phyloP scores from a whole-genome alignment of 2,113 vertebrate species.

The Catharus fuscescens region DNA sequence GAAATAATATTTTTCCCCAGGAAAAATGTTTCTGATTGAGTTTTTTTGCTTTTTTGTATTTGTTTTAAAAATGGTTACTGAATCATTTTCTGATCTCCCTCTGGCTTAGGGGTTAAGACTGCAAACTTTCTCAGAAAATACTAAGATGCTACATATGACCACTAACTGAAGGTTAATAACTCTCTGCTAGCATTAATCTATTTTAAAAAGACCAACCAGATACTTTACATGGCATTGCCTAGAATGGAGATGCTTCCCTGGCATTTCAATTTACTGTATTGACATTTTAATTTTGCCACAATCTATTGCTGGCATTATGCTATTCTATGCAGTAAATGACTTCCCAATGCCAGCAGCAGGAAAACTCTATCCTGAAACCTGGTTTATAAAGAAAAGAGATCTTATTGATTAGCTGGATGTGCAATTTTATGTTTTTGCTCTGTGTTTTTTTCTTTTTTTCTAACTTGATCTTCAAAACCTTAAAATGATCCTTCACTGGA shows the following conservation, averaged over 20 bases:
- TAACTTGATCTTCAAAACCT: neutral
- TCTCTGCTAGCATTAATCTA: constrained; percentile 27
- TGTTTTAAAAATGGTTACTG: constrained; percentile 8
- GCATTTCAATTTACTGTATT: constrained; percentile 53
- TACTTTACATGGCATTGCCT: constrained; percentile 1
- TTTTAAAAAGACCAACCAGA: constrained; percentile 23
- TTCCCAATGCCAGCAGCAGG: neutral
- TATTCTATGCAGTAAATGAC: constrained; percentile 9
- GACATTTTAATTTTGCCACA: constrained; percentile 63
- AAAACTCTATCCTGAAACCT: constrained; percentile 4
- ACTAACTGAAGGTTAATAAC: constrained; percentile 62
- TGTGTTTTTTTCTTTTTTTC: neutral
- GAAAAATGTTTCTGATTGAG: neutral
- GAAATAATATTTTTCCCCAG: neutral
- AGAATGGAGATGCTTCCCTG: constrained; percentile 5
- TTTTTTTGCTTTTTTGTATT: neutral
- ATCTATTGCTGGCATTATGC: neutral
- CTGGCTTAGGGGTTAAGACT: constrained; percentile 7
- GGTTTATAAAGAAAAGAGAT: constrained; percentile 14
- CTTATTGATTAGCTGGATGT: neutral
- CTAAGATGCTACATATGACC: neutral
- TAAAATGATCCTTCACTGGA: neutral
- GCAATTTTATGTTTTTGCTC: neutral
- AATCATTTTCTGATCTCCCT: constrained; percentile 64
- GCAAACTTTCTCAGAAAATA: constrained; percentile 47